Evolutionary conservation across 2,113 vertebrate genomes (phyloP).

Genomic region (Trichomycterus rosablanca): DNA sequence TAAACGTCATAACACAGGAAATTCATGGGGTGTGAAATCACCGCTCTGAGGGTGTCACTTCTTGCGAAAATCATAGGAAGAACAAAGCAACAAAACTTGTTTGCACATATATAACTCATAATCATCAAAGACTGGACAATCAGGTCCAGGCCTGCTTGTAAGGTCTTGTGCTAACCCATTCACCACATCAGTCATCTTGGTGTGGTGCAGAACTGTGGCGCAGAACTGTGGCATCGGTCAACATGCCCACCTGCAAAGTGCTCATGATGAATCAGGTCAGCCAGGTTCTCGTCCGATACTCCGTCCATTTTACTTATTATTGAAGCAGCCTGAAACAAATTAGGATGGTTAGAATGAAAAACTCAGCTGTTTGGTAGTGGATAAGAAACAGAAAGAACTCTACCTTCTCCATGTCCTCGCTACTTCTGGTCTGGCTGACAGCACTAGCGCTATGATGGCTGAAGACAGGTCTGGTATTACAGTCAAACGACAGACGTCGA

Average conservation of each 20-base stretch:
- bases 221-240: background rate
- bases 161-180: conserved; percentile 13
- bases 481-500: conserved; percentile 76
- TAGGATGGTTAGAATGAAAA: background rate
- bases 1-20: background rate
- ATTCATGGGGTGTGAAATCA: background rate
- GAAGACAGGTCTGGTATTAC: conserved; percentile 76
- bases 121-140: conserved; percentile 7
- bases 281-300: conserved; percentile 79
- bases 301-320: conserved; percentile 68
- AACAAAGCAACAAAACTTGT: background rate
- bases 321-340: conserved; percentile 60
- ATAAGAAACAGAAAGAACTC: background rate
- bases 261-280: conserved; percentile 71
- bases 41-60: conserved; percentile 1
- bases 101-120: conserved; percentile 4
- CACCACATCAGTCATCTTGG: conserved; percentile 19
- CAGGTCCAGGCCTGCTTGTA: conserved; percentile 28
- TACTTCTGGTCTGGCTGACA: conserved; percentile 67
- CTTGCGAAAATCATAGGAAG: conserved; percentile 9
- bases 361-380: background rate
- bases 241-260: conserved; percentile 77
- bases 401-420: conserved; percentile 71
- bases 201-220: conserved; percentile 6
- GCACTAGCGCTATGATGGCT: conserved; percentile 75